These are phyloP conservation scores for Battus philenor DNA, from an alignment of 1,140 invertebrate genomes.

Conservation along the genomic window DNA sequence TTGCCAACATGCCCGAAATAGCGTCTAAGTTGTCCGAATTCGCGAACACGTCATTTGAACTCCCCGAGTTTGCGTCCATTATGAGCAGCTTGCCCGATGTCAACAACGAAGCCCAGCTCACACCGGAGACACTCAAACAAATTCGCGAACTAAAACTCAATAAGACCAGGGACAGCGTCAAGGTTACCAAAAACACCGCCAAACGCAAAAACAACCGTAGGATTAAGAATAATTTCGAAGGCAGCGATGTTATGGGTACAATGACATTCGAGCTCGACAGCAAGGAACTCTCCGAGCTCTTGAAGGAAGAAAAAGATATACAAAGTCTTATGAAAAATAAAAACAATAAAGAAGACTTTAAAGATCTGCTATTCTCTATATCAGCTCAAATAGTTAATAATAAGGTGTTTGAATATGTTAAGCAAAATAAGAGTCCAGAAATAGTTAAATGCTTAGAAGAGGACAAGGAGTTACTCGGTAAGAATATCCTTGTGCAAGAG, in stretches of 20 bases:
- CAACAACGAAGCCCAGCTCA: conserved; percentile 55
- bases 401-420: conserved; percentile 61
- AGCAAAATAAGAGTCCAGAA: conserved; percentile 51
- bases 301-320: conserved; percentile 54
- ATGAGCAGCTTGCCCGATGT: conserved; percentile 58
- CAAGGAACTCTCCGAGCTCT: conserved; percentile 46
- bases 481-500: conserved; percentile 43
- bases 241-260: conserved; percentile 34
- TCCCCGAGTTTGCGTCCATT: conserved; percentile 61
- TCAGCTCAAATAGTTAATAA: conserved; percentile 60
- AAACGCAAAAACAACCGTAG: conserved; percentile 57
- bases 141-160: conserved; percentile 59
- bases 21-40: conserved; percentile 59
- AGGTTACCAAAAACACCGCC: conserved; percentile 62
- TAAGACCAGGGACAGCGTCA: conserved; percentile 53
- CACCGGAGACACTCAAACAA: conserved; percentile 66
- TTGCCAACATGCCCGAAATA: conserved; percentile 67
- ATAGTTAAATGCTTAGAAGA: conserved; percentile 50
- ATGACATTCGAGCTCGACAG: conserved; percentile 53
- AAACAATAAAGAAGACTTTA: conserved; percentile 49
- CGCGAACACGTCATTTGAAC: conserved; percentile 51
- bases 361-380: conserved; percentile 55
- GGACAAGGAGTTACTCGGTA: conserved; percentile 39
- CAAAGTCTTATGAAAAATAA: conserved; percentile 49
- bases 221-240: conserved; percentile 39